These are phyloP conservation scores for Cyprinodon tularosa DNA, from an alignment of 2,113 vertebrate species.

Conservation along the genomic window DNA sequence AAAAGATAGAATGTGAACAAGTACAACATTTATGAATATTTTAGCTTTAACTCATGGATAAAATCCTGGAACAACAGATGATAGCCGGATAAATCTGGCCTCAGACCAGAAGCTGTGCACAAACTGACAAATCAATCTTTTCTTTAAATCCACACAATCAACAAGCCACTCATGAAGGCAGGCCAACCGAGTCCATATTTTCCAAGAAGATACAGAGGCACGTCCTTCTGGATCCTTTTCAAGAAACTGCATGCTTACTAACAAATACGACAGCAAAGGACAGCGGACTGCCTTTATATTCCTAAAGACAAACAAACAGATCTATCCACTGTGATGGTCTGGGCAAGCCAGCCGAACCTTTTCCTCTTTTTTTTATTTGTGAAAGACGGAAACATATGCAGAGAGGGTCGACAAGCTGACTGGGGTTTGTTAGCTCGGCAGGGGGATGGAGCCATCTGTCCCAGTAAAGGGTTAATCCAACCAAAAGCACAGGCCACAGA, in stretches of 20 bases:
- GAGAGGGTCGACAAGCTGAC: slow-evolving; percentile 56
- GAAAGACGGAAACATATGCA: slow-evolving; percentile 25
- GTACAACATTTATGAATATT: neutral
- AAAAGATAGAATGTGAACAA: too few relatives aligned
- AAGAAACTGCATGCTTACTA: slow-evolving; percentile 19
- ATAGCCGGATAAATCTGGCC: slow-evolving; percentile 42
- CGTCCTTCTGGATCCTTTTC: slow-evolving; percentile 47
- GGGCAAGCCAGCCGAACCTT: slow-evolving; percentile 38
- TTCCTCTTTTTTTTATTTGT: slow-evolving; percentile 24
- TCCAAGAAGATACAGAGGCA: slow-evolving; percentile 49
- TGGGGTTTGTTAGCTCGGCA: slow-evolving; percentile 66
- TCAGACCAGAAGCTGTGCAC: slow-evolving; percentile 34
- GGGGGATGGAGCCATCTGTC: slow-evolving; percentile 79
- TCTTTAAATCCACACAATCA: slow-evolving; percentile 56
- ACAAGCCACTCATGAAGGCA: slow-evolving; percentile 45
- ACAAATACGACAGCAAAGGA: slow-evolving; percentile 24
- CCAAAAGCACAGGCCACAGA: slow-evolving; percentile 64
- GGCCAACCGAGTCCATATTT: slow-evolving; percentile 48
- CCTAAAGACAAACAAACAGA: slow-evolving; percentile 66
- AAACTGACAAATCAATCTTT: slow-evolving; percentile 56
- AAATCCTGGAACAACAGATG: slow-evolving; percentile 6
- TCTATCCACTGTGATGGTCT: slow-evolving; percentile 66
- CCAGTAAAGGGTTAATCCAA: slow-evolving; percentile 85
- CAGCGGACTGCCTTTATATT: slow-evolving; percentile 57
- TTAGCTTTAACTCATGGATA: neutral